Evolutionary conservation across 2,888 invertebrate species (phyloP), one percentile per base, ranked within the genome.

Genomic region (Helicoverpa assulta): DNA sequence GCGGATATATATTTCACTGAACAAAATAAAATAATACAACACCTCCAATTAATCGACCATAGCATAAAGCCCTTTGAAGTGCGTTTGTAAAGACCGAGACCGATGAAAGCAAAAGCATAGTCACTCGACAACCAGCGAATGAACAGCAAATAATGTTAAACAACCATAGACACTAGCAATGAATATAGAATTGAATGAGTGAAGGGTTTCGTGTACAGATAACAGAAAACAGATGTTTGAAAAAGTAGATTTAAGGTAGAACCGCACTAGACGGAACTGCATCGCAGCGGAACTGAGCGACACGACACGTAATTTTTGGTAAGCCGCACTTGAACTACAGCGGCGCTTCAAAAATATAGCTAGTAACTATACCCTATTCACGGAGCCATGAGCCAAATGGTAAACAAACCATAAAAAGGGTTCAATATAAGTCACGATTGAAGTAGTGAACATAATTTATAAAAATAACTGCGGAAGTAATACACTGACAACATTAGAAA

Each of bases 31-130:
- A 83, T 85, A 86, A 84, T 85, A 76, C 70, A 88, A 87, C 89
- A 89, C 86, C 82, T 85, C 71, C 78, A 84, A 85, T 82, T 82
- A 89, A 88, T 91, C 91, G 88, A 92, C 91, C 89, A 87, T 84
- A 85, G 85, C 89, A 65, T 80, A 80, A 79, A 87, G 85, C 86
- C 82, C 84, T 83, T 85, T 72, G 71, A 82, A 73, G 79, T 81
- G 76, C 77, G 83, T 83, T 81, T 75, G 77, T 75, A 62, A 77
- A 76, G 80, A 70, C 70, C 70, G 73, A 76, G 80, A 72, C 72
- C 70, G 73, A 83, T 80, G 72, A 70, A 81, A 72, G 70, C 53
- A 63, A 26, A 26, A 26, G 26, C 26, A 26, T 26, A 26, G 26
- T 26, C 26, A 26, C 26, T 26, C 26, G 26, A 26, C 2, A 26